These are phyloP conservation scores for Drosophila micromelanica DNA, from an alignment of 1,140 invertebrate genomes.

Conservation along the genomic window DNA sequence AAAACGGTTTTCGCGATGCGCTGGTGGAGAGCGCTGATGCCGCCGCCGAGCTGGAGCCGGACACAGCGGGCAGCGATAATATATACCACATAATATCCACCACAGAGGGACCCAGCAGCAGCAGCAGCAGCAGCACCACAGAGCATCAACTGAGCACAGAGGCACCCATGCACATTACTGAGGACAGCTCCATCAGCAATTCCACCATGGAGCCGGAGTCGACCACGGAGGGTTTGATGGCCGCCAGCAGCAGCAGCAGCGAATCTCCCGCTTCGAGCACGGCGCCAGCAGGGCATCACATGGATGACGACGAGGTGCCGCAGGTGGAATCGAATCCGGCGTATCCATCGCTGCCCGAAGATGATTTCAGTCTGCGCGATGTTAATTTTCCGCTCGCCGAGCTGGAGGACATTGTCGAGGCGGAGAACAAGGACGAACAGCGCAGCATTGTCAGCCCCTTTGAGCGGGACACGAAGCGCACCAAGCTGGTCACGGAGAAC, in stretches of 20 bases:
- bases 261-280: constrained; percentile 40
- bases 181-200: constrained; percentile 13
- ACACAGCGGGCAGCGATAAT: constrained; percentile 76
- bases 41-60: constrained; percentile 59
- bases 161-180: neutral
- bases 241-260: constrained; percentile 31
- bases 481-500: constrained; percentile 47
- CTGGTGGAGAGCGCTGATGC: constrained; percentile 31
- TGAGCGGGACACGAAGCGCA: constrained; percentile 49
- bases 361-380: constrained; percentile 77
- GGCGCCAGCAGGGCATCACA: constrained; percentile 44
- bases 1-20: constrained; percentile 56
- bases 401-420: constrained; percentile 61
- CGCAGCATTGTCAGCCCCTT: constrained; percentile 60
- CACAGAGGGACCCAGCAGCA: constrained; percentile 62
- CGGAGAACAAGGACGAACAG: constrained; percentile 64
- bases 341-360: constrained; percentile 77
- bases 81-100: constrained; percentile 81
- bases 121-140: constrained; percentile 11
- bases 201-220: constrained; percentile 19
- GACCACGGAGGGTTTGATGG: constrained; percentile 44
- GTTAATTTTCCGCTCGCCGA: constrained; percentile 77
- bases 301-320: constrained; percentile 75
- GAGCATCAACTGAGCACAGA: constrained; percentile 43
- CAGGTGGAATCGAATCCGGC: constrained; percentile 80